These are phyloP conservation scores for Encarsia formosa DNA, from an alignment of 2,888 invertebrate species.

Conservation along the genomic window DNA sequence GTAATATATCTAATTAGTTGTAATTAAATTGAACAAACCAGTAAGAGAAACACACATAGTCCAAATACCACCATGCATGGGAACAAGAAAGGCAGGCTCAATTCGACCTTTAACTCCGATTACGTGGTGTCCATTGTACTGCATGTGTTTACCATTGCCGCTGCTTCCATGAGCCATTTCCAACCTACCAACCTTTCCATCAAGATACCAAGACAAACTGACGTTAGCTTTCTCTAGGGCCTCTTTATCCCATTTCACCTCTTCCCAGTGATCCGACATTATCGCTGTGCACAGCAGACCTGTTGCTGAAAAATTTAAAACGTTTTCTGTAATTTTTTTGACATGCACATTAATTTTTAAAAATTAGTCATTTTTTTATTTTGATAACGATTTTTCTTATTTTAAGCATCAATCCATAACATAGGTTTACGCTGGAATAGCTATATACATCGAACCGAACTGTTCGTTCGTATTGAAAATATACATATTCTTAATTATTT, in stretches of 20 bases:
- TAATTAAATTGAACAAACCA: conserved; percentile 61
- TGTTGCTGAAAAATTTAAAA: conserved; percentile 50
- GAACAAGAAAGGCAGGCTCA: conserved; percentile 67
- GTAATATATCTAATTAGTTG: no score
- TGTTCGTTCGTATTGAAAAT: not conserved
- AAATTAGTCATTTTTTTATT: not conserved
- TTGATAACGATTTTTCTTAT: not conserved
- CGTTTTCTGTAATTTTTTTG: not conserved
- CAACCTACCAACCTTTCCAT: conserved; percentile 69
- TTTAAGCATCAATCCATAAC: not conserved
- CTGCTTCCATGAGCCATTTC: conserved; percentile 30
- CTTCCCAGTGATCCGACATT: conserved; percentile 90
- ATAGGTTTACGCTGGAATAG: not conserved
- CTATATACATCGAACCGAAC: not conserved
- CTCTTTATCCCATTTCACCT: conserved; percentile 72
- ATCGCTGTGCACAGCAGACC: conserved; percentile 80
- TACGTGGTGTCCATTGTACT: not conserved
- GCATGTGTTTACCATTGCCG: conserved; percentile 11
- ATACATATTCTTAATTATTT: not conserved
- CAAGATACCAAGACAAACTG: conserved; percentile 68
- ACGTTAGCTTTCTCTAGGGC: conserved; percentile 61
- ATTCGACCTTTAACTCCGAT: conserved; percentile 14
- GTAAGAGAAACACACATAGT: conserved; percentile 78
- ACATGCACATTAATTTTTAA: not conserved
- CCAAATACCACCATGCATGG: conserved; percentile 90